phyloP scores from a whole-genome alignment of 2,797 vertebrate genomes.

The Ceryle rudis region DNA sequence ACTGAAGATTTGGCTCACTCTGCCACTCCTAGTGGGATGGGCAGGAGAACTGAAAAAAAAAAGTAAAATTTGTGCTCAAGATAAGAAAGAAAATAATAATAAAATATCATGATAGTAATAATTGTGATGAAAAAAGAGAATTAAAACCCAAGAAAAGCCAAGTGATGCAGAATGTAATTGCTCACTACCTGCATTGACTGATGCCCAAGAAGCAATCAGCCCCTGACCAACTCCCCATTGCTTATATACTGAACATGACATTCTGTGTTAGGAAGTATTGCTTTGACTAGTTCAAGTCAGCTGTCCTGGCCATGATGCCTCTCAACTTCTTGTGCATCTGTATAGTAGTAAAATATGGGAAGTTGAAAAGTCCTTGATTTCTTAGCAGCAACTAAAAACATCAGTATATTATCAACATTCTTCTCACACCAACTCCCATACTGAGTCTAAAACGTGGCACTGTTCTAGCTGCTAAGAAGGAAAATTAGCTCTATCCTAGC shows the following conservation, averaged over 20 bases:
- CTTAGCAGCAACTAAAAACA: neutral
- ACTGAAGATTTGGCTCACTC: neutral
- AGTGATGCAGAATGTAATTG: neutral
- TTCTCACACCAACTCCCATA: neutral
- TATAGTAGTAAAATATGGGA: neutral
- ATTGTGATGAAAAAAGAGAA: neutral
- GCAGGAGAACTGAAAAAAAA: neutral
- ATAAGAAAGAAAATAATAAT: neutral
- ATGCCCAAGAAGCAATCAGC: neutral
- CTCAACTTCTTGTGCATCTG: neutral
- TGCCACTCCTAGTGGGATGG: too few species aligned
- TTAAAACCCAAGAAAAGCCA: neutral
- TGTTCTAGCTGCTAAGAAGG: neutral
- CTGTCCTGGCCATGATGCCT: neutral
- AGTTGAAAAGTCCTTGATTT: neutral
- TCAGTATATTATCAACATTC: neutral
- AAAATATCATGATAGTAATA: neutral
- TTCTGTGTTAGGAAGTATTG: too few species aligned
- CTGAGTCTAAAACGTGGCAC: neutral
- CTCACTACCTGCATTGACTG: neutral
- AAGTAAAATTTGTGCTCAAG: neutral
- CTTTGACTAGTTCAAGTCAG: neutral
- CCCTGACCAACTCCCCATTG: neutral
- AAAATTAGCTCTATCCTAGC: neutral
- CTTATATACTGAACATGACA: neutral